phyloP scores from a whole-genome alignment of 1,140 invertebrate species.

The Anoplolepis gracilipes region DNA sequence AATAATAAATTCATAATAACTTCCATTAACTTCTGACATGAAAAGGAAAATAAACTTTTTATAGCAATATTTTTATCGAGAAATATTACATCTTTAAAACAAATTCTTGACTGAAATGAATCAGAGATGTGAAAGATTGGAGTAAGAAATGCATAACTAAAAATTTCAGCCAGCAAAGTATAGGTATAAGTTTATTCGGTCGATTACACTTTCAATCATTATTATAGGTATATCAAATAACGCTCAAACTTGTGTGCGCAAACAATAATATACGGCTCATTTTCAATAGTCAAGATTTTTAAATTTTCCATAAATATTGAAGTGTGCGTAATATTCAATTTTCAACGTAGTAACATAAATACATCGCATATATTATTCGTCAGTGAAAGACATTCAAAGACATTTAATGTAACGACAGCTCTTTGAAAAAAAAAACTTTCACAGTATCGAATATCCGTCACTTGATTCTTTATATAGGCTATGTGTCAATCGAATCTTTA shows the following conservation, averaged over 20 bases:
- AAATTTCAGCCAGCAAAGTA: background rate
- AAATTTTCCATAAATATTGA: constrained; percentile 1
- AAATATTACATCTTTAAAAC: background rate
- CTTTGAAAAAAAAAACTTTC: constrained; percentile 18
- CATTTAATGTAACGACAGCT: constrained; percentile 24
- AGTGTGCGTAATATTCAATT: background rate
- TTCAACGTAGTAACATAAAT: background rate
- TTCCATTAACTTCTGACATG: background rate
- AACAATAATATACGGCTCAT: background rate
- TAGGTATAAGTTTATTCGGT: background rate
- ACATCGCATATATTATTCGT: background rate
- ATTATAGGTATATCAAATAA: background rate
- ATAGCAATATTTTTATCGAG: background rate
- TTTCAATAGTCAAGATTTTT: constrained; percentile 1
- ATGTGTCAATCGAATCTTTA: constrained; percentile 8
- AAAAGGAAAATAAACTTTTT: constrained; percentile 8
- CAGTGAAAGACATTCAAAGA: background rate
- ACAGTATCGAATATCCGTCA: constrained; percentile 39
- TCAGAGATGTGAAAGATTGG: background rate
- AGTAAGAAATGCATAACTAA: background rate
- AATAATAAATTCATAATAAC: too few species aligned
- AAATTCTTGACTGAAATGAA: constrained; percentile 17
- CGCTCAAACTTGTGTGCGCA: background rate
- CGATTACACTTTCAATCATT: background rate
- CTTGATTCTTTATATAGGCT: constrained; percentile 20